These are phyloP conservation scores for Amphiprion ocellaris DNA, from an alignment of 2,113 vertebrate species.

Conservation along the genomic window DNA sequence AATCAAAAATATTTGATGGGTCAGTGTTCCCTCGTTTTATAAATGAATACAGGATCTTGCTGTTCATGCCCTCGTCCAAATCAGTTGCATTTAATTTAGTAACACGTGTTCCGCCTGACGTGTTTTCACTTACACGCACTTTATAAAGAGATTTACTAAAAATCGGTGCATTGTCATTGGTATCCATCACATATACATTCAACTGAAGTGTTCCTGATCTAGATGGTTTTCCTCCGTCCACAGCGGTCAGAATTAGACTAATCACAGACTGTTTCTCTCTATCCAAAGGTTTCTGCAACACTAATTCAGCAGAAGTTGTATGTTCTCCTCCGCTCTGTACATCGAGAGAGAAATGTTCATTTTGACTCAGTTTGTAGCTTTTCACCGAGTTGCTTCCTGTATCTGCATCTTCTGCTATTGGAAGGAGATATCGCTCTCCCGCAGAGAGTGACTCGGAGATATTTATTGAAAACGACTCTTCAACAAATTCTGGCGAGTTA, in stretches of 20 bases:
- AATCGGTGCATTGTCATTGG: slow-evolving; percentile 67
- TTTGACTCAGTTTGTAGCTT: slow-evolving; percentile 73
- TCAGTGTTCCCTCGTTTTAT: slow-evolving; percentile 79
- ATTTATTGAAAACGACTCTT: slow-evolving; percentile 63
- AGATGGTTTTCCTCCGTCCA: slow-evolving; percentile 74
- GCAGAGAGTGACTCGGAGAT: slow-evolving; percentile 69
- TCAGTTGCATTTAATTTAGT: slow-evolving; percentile 70
- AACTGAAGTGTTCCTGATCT: slow-evolving; percentile 56
- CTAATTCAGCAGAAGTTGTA: slow-evolving; percentile 70
- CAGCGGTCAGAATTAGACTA: slow-evolving; percentile 59
- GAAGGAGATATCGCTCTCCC: slow-evolving; percentile 68
- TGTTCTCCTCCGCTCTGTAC: slow-evolving; percentile 70
- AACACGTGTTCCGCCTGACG: slow-evolving; percentile 20
- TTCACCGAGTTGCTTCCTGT: slow-evolving; percentile 72
- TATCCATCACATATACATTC: slow-evolving; percentile 65
- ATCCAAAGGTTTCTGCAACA: slow-evolving; percentile 77
- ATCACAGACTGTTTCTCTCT: slow-evolving; percentile 65
- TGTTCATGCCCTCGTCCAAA: slow-evolving; percentile 78
- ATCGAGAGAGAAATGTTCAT: slow-evolving; percentile 75
- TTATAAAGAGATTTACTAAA: slow-evolving; percentile 74
- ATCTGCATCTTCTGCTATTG: slow-evolving; percentile 57
- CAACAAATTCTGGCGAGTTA: slow-evolving; percentile 81
- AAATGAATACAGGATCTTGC: slow-evolving; percentile 70
- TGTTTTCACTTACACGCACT: slow-evolving; percentile 60
- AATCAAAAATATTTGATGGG: slow-evolving; percentile 75